Conservation (phyloP, 2,113 vertebrate genomes). For the Phaethornis superciliosus region DNA sequence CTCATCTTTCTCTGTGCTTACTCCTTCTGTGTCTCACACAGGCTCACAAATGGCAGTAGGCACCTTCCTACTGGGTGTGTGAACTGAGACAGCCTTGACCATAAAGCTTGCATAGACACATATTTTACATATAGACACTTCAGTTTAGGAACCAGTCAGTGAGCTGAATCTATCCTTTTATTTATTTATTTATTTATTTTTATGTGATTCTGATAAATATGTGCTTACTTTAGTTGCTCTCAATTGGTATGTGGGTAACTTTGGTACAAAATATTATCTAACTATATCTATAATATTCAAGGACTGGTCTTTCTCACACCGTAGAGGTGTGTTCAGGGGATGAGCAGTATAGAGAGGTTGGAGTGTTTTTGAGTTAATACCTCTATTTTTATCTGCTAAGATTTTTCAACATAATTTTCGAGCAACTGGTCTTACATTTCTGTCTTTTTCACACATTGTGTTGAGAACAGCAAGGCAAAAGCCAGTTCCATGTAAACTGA, state of each 20-base stretch:
- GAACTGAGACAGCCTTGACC: neutral
- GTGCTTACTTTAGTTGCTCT: neutral
- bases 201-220: neutral
- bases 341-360: neutral
- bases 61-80: neutral
- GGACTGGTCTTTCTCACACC: neutral
- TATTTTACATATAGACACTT: neutral
- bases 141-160: neutral
- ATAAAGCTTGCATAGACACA: fast-evolving
- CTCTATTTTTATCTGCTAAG: neutral
- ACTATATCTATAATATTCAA: neutral
- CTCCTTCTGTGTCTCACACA: neutral
- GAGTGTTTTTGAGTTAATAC: neutral
- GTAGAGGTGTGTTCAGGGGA: neutral
- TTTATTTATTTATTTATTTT: too few species aligned
- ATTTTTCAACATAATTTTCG: neutral
- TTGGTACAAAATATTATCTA: neutral
- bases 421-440: neutral
- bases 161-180: neutral
- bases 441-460: neutral
- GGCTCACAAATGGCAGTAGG: neutral
- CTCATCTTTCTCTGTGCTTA: neutral
- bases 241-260: neutral
- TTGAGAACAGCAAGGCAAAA: neutral
- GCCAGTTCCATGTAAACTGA: neutral